phyloP scores from a whole-genome alignment of 2,888 invertebrate genomes.

The Chrysolina haemoptera region DNA sequence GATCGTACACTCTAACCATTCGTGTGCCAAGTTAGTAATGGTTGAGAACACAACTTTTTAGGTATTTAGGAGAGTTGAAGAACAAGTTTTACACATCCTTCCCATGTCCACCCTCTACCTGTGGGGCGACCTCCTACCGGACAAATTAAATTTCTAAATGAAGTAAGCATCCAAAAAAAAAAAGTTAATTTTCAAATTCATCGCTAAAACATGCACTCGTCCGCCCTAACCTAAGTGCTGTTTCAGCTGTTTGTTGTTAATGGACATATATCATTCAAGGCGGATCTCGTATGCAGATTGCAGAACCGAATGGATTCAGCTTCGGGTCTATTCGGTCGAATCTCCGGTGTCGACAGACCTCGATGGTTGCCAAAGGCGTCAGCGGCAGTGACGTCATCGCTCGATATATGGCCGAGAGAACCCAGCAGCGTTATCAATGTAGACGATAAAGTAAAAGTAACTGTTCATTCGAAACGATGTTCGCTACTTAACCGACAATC shows the following conservation, averaged over 20 bases:
- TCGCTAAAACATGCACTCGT: not conserved
- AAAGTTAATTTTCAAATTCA: not conserved
- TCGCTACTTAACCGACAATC: slow-evolving; percentile 29
- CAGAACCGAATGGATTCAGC: slow-evolving; percentile 10
- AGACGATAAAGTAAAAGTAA: slow-evolving; percentile 43
- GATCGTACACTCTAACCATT: too few relatives aligned
- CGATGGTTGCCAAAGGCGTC: slow-evolving; percentile 13
- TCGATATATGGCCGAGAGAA: slow-evolving; percentile 23
- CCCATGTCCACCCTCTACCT: too few relatives aligned
- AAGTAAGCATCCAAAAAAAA: not conserved
- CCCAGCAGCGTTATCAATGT: slow-evolving; percentile 34
- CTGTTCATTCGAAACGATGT: slow-evolving; percentile 37
- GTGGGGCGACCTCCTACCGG: too few relatives aligned
- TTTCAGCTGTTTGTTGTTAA: slow-evolving; percentile 12
- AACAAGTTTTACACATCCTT: too few relatives aligned
- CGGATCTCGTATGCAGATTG: slow-evolving; percentile 5
- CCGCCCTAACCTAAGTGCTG: not conserved
- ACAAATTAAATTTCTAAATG: not conserved
- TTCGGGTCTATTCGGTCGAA: not conserved
- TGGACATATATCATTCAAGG: slow-evolving; percentile 2
- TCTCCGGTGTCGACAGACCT: not conserved
- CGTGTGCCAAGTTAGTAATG: too few relatives aligned
- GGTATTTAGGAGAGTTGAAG: too few relatives aligned
- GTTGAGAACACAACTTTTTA: too few relatives aligned
- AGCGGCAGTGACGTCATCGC: slow-evolving; percentile 25